phyloP scores from a whole-genome alignment of 2,113 vertebrate genomes.

The Grallaria varia region DNA sequence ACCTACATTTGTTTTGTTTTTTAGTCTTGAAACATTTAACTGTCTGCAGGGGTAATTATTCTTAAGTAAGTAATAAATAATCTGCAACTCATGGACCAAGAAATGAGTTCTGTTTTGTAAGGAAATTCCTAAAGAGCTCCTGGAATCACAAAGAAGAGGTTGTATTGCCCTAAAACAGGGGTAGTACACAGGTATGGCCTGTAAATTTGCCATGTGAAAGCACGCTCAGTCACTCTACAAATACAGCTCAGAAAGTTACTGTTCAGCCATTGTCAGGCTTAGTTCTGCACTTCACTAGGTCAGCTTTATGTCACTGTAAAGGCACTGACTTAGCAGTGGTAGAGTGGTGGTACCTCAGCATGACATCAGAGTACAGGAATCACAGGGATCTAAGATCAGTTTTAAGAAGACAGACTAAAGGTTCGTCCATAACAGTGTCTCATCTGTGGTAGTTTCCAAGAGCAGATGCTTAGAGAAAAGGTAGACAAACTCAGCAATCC shows the following conservation, averaged over 20 bases:
- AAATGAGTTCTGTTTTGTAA: conserved; percentile 22
- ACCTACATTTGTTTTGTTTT: not conserved
- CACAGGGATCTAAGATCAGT: not conserved
- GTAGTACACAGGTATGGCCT: not conserved
- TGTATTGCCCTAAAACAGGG: not conserved
- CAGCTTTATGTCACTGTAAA: conserved; percentile 17
- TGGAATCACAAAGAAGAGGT: conserved; percentile 20
- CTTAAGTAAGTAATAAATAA: conserved; percentile 45
- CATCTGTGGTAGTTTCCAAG: not conserved
- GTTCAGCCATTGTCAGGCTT: not conserved
- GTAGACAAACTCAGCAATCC: not conserved
- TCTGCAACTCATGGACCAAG: not conserved
- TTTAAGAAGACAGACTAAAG: not conserved
- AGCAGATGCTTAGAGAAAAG: not conserved
- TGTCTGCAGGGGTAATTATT: conserved; percentile 23
- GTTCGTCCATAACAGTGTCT: not conserved
- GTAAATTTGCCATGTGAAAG: not conserved
- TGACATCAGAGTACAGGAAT: not conserved
- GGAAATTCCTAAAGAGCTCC: not conserved
- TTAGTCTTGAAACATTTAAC: conserved; percentile 3
- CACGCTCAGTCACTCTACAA: not conserved
- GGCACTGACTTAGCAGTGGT: not conserved
- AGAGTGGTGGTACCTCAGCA: not conserved
- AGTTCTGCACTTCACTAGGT: not conserved
- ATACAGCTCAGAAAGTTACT: not conserved